These are phyloP conservation scores for Megalops cyprinoides DNA, from an alignment of 2,797 vertebrate species.

Conservation along the genomic window DNA sequence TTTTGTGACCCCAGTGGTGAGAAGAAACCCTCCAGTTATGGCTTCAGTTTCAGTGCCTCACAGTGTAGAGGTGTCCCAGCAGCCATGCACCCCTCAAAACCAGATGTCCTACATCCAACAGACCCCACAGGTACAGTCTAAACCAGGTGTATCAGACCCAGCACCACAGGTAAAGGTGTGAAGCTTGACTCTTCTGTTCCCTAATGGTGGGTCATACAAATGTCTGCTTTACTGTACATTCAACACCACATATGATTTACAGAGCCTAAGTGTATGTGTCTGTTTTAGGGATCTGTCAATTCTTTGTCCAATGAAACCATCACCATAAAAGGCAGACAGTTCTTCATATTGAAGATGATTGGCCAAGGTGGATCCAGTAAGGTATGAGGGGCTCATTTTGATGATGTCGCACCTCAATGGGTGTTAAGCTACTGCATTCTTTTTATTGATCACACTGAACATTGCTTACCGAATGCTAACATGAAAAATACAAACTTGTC, in stretches of 20 bases:
- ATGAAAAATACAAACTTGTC: background rate
- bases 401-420: background rate
- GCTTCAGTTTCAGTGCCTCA: slow-evolving; percentile 73
- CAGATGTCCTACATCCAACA: slow-evolving; percentile 49
- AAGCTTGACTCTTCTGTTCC: background rate
- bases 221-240: too few species aligned
- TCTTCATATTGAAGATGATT: slow-evolving; percentile 92
- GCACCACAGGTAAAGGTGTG: too few species aligned
- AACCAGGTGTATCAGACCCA: too few species aligned
- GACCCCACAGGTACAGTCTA: slow-evolving; percentile 67
- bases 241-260: background rate
- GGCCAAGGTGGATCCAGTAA: slow-evolving; percentile 96
- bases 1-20: slow-evolving; percentile 82
- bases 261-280: background rate
- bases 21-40: slow-evolving; percentile 66
- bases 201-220: too few species aligned
- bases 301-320: slow-evolving; percentile 82
- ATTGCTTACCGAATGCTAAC: background rate
- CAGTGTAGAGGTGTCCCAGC: slow-evolving; percentile 57
- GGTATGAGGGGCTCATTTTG: slow-evolving; percentile 64
- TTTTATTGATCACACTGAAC: too few species aligned
- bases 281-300: slow-evolving; percentile 57
- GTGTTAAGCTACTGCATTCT: background rate
- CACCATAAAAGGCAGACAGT: slow-evolving; percentile 85
- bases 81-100: slow-evolving; percentile 65